These are phyloP conservation scores for Diogma glabrata DNA, from an alignment of 2,888 invertebrate species.

Conservation along the genomic window DNA sequence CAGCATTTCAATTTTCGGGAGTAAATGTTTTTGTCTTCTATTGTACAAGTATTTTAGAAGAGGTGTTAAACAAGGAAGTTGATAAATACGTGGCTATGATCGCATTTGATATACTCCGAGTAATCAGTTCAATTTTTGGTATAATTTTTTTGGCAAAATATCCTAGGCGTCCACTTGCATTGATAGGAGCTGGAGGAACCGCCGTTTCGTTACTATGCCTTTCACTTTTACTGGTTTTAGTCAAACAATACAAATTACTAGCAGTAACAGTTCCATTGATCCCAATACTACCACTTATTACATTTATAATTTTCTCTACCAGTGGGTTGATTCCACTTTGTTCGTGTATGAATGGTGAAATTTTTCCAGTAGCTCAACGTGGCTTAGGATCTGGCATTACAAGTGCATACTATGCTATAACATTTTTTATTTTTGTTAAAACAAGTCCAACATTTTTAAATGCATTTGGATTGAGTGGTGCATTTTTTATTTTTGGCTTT, in stretches of 20 bases:
- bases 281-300: slow-evolving; percentile 40
- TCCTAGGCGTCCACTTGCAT: slow-evolving; percentile 43
- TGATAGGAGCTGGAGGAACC: slow-evolving; percentile 47
- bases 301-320: slow-evolving; percentile 47
- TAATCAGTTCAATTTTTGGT: slow-evolving; percentile 43
- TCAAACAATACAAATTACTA: no score
- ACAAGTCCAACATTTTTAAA: slow-evolving; percentile 46
- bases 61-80: slow-evolving; percentile 42
- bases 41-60: slow-evolving; percentile 47
- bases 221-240: slow-evolving; percentile 36
- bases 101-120: slow-evolving; percentile 45
- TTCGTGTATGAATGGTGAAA: slow-evolving; percentile 56
- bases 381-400: slow-evolving; percentile 50
- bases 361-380: slow-evolving; percentile 44
- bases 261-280: slow-evolving; percentile 33
- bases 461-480: slow-evolving; percentile 40
- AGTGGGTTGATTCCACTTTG: slow-evolving; percentile 51
- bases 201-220: slow-evolving; percentile 43
- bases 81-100: slow-evolving; percentile 49
- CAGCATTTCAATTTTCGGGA: slow-evolving; percentile 50
- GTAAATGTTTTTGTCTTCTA: slow-evolving; percentile 54
- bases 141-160: slow-evolving; percentile 45
- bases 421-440: slow-evolving; percentile 51
- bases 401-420: slow-evolving; percentile 43
- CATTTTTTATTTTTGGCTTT: slow-evolving; percentile 45